These are phyloP conservation scores for Discoglossus pictus DNA, from an alignment of 2,797 vertebrate genomes.

Conservation along the genomic window DNA sequence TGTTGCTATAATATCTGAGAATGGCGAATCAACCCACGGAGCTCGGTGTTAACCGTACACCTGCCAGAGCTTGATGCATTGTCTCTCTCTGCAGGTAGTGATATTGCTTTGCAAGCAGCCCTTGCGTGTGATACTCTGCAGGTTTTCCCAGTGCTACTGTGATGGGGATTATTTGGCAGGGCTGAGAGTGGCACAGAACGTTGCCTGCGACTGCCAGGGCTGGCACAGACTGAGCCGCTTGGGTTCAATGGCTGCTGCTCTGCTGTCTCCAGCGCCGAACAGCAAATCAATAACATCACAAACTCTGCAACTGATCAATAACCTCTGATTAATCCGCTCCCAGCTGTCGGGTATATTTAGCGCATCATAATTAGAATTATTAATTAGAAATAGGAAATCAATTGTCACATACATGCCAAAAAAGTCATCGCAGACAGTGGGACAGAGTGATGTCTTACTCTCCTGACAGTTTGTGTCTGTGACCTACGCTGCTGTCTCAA, in stretches of 20 bases:
- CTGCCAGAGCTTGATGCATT: slow-evolving; percentile 17
- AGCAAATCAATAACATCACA: slow-evolving; percentile 80
- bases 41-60: slow-evolving; percentile 31
- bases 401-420: slow-evolving; percentile 83
- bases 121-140: slow-evolving; percentile 30
- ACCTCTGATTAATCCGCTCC: slow-evolving; percentile 79
- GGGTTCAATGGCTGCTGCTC: slow-evolving; percentile 48
- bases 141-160: slow-evolving; percentile 30
- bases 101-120: slow-evolving; percentile 26
- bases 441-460: slow-evolving; percentile 61
- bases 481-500: slow-evolving; percentile 22
- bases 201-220: slow-evolving; percentile 28
- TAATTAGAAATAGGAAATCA: slow-evolving; percentile 99
- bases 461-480: slow-evolving; percentile 75
- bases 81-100: slow-evolving; percentile 1
- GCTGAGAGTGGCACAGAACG: slow-evolving; percentile 6
- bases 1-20: slow-evolving; percentile 18
- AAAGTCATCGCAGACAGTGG: slow-evolving; percentile 56
- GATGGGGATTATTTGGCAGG: slow-evolving; percentile 36
- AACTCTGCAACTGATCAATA: slow-evolving; percentile 72
- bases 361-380: slow-evolving; percentile 99
- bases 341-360: slow-evolving; percentile 83
- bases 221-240: slow-evolving; percentile 31
- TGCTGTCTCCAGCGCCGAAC: slow-evolving; percentile 65
- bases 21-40: slow-evolving; percentile 5